Percentiles rank a stretch among this genome's conserved stretches.
These are phyloP conservation scores for Melopsittacus undulatus DNA, from an alignment of 2,797 vertebrate genomes.

Conservation along the genomic window DNA sequence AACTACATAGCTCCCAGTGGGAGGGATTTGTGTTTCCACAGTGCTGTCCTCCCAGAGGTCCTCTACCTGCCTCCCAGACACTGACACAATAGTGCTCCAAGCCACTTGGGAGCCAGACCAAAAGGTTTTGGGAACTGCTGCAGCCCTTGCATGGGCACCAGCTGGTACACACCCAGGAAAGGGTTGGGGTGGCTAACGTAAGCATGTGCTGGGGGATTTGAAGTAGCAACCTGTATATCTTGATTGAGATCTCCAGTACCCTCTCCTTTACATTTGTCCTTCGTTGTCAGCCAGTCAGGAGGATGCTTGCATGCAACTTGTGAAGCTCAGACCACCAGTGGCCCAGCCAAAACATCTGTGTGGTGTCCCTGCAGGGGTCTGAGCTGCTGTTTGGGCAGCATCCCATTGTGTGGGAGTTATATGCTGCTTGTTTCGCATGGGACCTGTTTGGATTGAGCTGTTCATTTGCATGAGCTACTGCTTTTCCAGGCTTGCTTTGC, in stretches of 20 bases:
- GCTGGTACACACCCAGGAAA: accelerated
- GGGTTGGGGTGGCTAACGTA: accelerated
- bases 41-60: background rate
- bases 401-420: accelerated
- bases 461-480: background rate
- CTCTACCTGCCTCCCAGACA: background rate
- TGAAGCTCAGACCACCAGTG: background rate
- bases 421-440: background rate
- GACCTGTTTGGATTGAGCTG: background rate
- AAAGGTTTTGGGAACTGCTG: background rate
- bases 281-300: accelerated
- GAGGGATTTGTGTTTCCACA: background rate
- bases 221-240: background rate
- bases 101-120: accelerated
- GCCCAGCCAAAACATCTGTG: background rate
- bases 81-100: background rate
- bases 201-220: accelerated
- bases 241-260: background rate
- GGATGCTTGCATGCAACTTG: accelerated
- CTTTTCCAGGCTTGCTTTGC: background rate
- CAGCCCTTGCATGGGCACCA: accelerated
- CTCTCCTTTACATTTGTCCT: background rate
- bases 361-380: background rate
- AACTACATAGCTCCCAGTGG: background rate
- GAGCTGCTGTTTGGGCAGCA: background rate